These are phyloP conservation scores for Volucella bombylans DNA, from an alignment of 2,888 invertebrate species.

Conservation along the genomic window DNA sequence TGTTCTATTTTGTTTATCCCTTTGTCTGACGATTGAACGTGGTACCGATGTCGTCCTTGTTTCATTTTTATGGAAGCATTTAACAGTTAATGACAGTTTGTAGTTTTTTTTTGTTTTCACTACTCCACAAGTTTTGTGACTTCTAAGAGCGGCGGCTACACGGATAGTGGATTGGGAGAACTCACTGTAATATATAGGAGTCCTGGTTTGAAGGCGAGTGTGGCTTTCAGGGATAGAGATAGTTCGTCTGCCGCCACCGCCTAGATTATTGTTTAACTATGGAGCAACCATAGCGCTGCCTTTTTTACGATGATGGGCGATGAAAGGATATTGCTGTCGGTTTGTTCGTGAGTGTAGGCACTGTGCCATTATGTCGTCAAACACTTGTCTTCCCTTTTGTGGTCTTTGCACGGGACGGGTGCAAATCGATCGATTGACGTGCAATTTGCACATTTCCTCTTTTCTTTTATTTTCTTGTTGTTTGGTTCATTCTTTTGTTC, in stretches of 20 bases:
- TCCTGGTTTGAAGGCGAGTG: conserved; percentile 1
- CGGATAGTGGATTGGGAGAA: neutral
- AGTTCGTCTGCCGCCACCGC: conserved; percentile 13
- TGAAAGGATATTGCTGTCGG: conserved; percentile 70
- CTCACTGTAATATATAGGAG: neutral
- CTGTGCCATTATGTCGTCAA: conserved; percentile 69
- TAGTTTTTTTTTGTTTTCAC: conserved; percentile 38
- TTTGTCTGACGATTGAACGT: conserved; percentile 65
- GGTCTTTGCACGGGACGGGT: conserved; percentile 57
- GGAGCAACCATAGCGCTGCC: conserved; percentile 25
- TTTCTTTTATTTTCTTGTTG: conserved; percentile 47
- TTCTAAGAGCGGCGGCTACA: conserved; percentile 32
- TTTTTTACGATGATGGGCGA: conserved; percentile 63
- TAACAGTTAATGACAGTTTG: conserved; percentile 72
- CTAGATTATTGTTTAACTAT: conserved; percentile 53
- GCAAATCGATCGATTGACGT: conserved; percentile 74
- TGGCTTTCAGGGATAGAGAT: neutral
- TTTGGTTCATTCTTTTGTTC: conserved; percentile 57
- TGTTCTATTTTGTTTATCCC: conserved; percentile 60
- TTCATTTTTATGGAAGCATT: conserved; percentile 70
- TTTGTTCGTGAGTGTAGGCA: conserved; percentile 70
- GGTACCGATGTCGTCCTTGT: conserved; percentile 68
- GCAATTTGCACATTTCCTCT: conserved; percentile 73
- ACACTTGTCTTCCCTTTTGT: conserved; percentile 66
- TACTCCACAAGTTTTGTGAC: conserved; percentile 62